Conservation (phyloP, 2,888 invertebrate species). For the Graphium colonna region DNA sequence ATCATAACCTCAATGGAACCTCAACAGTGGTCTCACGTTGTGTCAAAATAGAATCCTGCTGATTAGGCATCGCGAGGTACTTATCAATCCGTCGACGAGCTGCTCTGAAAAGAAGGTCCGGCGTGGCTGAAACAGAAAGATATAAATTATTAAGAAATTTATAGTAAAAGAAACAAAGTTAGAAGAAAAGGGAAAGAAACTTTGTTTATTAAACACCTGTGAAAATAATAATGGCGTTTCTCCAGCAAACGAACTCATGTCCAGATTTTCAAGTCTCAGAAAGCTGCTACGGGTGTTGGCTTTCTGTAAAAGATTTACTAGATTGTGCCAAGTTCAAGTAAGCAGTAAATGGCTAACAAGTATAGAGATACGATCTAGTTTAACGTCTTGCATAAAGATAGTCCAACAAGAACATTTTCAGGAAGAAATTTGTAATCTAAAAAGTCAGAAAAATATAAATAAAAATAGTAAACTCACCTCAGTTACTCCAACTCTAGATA, state of each 20-base stretch:
- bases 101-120: conserved; percentile 10
- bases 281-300: conserved; percentile 20
- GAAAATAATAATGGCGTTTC: too few species aligned
- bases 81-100: background rate
- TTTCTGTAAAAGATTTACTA: too few species aligned
- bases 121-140: background rate
- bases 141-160: conserved; percentile 7
- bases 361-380: too few species aligned
- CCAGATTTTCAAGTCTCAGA: conserved; percentile 17
- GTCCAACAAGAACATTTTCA: too few species aligned
- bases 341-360: too few species aligned
- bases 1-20: conserved; percentile 26
- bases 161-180: conserved; percentile 2
- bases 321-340: too few species aligned
- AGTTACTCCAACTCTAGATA: too few species aligned
- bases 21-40: conserved; percentile 30
- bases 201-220: background rate
- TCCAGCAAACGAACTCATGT: too few species aligned
- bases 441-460: too few species aligned
- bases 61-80: conserved; percentile 33
- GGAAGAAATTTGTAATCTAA: too few species aligned
- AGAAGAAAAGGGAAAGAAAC: background rate
- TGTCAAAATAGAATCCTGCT: conserved; percentile 29
- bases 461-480: too few species aligned
- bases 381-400: too few species aligned